These are phyloP conservation scores for Corvus cornix DNA, from an alignment of 2,113 vertebrate genomes.

Conservation along the genomic window DNA sequence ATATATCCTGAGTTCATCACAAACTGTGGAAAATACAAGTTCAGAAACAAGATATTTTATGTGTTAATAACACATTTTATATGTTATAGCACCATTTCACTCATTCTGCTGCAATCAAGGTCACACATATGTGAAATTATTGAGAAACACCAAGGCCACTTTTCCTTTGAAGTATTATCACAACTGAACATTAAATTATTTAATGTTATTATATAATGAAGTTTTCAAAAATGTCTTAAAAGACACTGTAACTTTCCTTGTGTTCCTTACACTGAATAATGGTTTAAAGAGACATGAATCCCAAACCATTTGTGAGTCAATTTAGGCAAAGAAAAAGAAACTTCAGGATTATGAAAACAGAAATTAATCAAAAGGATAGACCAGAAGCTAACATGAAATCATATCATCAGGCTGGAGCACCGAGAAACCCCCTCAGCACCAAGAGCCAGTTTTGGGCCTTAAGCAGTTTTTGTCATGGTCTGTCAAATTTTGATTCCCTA, in stretches of 20 bases:
- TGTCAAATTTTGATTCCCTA: not conserved
- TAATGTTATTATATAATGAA: not conserved
- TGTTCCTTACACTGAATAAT: not conserved
- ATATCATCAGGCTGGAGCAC: not conserved
- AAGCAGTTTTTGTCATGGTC: not conserved
- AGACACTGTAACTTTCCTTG: not conserved
- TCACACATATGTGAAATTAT: fast-evolving
- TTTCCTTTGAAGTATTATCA: not conserved
- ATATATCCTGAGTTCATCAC: not conserved
- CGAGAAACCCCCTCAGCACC: not conserved
- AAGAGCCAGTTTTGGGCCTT: not conserved
- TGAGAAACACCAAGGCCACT: not conserved
- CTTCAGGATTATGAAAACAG: not conserved
- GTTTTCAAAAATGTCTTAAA: not conserved
- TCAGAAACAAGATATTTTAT: not conserved
- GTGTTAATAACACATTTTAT: not conserved
- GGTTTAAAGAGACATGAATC: not conserved
- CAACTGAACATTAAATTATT: not conserved
- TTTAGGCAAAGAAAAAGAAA: not conserved
- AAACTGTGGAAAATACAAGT: not conserved
- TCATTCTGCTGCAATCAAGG: not conserved
- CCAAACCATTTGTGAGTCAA: not conserved
- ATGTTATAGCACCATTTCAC: not conserved
- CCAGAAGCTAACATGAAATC: not conserved
- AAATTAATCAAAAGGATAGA: not conserved